Base-by-base conservation (phyloP, 1,140 invertebrate genomes). In the Scaptomyza montana region DNA sequence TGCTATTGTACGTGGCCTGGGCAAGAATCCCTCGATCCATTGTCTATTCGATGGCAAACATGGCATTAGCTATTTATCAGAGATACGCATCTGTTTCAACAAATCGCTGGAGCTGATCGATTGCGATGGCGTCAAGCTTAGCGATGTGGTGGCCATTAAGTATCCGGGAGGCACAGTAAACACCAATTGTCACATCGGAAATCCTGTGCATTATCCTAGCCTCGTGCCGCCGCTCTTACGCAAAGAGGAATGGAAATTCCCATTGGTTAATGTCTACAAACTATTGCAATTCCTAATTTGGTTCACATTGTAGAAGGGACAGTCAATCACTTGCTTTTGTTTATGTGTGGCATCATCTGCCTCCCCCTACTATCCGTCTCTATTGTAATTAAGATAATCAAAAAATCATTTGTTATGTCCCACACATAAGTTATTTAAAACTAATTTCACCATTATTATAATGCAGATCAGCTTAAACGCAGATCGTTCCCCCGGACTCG, bases 71-170 rank as follows among this genome's bases (percentile, higher is more conserved):
- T 95, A 94, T 76, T 91, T 96, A 19, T 93, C 93, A 39, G 95
- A 96, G 75, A 94, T 96, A 41, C 92, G 95, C 5, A 93, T 96
- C 45, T 96, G 95, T 90, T 95, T 96, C 55, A 91, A 94, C 74
- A 96, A 95, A 73, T 85, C 87, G 5, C 84, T 96, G 10, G 80
- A 93, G 46, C 80, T 95, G 8, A 92, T 93, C 10, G 92, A 95
- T 65, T 95, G 95, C 78, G 93, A 94, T 78, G 93, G 93, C 12
- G 79, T 84, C 12, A 78, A 84, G 30, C 74, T 74, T 16, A 80
- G 82, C 19, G 77, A 80, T 74, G 64, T 78, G 0, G 70, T 82
- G 6, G 47, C 80, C 39, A 72, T 91, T 16, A 61, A 79, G 5
- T 91, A 91, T 85, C 76, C 66, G 0, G 77, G 73, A 4, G 92